These are phyloP conservation scores for Papilio polytes DNA, from an alignment of 1,140 invertebrate genomes.

Conservation along the genomic window DNA sequence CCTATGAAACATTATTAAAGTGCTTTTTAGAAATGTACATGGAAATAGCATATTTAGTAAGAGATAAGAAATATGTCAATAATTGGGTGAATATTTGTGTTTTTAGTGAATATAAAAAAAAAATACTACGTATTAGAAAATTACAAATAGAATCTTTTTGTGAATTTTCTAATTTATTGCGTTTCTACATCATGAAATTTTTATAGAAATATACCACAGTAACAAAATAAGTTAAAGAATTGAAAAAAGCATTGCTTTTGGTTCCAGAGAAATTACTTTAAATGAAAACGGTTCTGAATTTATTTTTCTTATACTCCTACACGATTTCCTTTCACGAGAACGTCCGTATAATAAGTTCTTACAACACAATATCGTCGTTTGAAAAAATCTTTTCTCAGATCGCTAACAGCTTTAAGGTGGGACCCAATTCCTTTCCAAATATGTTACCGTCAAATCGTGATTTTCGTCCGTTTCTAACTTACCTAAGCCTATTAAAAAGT, in stretches of 20 bases:
- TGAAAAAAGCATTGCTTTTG: neutral
- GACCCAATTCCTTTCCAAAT: neutral
- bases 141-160: too few relatives aligned
- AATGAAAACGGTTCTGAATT: neutral
- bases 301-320: conserved; percentile 1
- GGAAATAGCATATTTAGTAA: neutral
- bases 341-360: neutral
- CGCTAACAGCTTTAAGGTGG: conserved; percentile 22
- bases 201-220: too few relatives aligned
- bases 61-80: neutral
- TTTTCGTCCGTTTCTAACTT: neutral
- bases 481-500: neutral
- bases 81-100: neutral
- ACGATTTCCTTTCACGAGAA: neutral
- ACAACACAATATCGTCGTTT: neutral
- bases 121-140: too few relatives aligned
- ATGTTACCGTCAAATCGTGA: neutral
- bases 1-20: neutral
- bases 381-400: conserved; percentile 1
- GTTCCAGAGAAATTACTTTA: neutral
- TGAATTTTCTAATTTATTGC: too few relatives aligned
- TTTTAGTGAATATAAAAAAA: too few relatives aligned
- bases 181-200: too few relatives aligned
- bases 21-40: neutral
- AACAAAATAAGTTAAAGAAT: too few relatives aligned